These are phyloP conservation scores for Dipodomys spectabilis DNA, from an alignment of 2,113 vertebrate species.

Conservation along the genomic window DNA sequence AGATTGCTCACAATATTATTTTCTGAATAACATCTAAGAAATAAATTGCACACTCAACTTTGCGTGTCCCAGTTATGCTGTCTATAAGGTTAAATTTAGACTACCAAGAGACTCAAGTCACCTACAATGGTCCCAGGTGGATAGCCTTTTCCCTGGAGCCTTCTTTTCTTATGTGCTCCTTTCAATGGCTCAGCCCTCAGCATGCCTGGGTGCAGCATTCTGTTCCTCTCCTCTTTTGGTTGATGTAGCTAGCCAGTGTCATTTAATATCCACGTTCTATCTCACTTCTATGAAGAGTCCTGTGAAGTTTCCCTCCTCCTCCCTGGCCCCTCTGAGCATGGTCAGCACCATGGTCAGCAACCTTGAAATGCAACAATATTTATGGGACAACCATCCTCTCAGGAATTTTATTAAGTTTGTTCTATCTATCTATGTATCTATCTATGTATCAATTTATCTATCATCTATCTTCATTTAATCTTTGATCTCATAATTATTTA, in stretches of 20 bases:
- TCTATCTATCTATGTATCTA: background rate
- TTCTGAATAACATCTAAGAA: background rate
- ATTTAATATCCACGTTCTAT: background rate
- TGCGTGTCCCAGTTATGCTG: too few species aligned
- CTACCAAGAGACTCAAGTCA: too few species aligned
- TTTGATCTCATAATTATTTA: background rate
- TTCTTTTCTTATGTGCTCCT: too few species aligned
- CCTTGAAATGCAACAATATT: too few species aligned
- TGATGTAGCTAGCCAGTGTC: rapidly evolving
- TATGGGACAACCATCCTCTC: background rate
- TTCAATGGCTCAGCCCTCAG: too few species aligned
- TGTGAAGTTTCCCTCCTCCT: background rate
- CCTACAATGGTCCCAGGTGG: background rate
- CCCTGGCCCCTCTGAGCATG: background rate
- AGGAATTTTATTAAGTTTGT: background rate
- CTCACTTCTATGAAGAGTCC: background rate
- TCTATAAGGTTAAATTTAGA: too few species aligned
- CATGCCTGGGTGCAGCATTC: rapidly evolving
- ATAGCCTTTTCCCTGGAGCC: rapidly evolving
- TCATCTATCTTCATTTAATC: background rate
- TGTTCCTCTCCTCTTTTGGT: rapidly evolving
- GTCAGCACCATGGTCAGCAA: background rate
- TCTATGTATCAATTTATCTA: background rate
- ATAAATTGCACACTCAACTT: background rate
- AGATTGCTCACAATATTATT: too few species aligned